Evolutionary conservation across 2,113 vertebrate species (phyloP).

Genomic region (Eurypyga helias): DNA sequence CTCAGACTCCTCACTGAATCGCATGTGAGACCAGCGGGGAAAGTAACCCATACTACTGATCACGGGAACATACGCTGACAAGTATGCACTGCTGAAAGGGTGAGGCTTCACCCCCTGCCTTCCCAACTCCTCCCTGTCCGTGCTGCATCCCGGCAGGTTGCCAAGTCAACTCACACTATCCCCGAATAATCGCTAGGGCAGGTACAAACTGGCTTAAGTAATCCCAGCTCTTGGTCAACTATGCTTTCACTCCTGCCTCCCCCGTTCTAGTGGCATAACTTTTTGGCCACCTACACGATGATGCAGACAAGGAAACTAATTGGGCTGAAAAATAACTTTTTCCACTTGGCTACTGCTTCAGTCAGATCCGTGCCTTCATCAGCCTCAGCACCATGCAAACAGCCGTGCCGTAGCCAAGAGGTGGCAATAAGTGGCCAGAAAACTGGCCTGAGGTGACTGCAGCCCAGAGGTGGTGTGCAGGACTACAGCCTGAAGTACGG

Average conservation of each 20-base stretch:
- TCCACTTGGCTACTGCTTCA: neutral
- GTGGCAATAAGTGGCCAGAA: neutral
- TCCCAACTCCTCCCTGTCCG: neutral
- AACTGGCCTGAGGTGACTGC: neutral
- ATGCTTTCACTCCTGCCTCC: neutral
- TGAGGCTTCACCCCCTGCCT: neutral
- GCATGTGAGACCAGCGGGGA: neutral
- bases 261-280: neutral
- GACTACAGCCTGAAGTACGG: neutral
- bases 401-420: neutral
- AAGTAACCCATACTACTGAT: neutral
- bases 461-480: neutral
- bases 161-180: neutral
- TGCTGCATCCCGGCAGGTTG: accelerated
- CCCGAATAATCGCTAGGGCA: neutral
- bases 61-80: neutral
- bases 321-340: neutral
- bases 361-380: neutral
- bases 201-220: neutral
- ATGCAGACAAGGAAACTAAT: neutral
- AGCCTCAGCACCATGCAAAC: neutral
- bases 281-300: neutral
- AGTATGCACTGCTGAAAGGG: neutral
- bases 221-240: neutral
- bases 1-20: neutral